Evolutionary conservation across 2,888 invertebrate genomes (phyloP).

Genomic region (Sphaerophoria rueppellii): DNA sequence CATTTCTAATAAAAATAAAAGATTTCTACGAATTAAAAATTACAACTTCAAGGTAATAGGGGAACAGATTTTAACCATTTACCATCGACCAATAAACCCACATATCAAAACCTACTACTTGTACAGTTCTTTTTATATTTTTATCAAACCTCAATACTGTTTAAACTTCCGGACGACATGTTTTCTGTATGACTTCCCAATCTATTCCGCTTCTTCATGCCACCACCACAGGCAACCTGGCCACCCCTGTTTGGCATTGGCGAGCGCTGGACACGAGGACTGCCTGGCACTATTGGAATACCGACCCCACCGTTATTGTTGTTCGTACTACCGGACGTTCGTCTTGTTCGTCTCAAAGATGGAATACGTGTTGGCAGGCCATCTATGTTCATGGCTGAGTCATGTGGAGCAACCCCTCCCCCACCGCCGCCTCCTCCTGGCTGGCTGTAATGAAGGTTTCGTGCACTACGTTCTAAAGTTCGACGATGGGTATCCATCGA

Average conservation of each 20-base stretch:
- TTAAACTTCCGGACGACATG: slow-evolving; percentile 82
- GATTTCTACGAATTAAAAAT: not conserved
- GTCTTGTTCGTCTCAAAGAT: slow-evolving; percentile 79
- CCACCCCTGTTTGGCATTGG: slow-evolving; percentile 81
- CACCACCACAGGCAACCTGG: slow-evolving; percentile 52
- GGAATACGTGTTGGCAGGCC: slow-evolving; percentile 79
- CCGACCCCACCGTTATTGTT: slow-evolving; percentile 78
- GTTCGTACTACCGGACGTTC: slow-evolving; percentile 78
- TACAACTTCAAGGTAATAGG: not conserved
- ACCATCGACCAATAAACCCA: slow-evolving; percentile 43
- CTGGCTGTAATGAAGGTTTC: slow-evolving; percentile 77
- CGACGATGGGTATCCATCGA: slow-evolving; percentile 79
- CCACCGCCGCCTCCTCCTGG: slow-evolving; percentile 36
- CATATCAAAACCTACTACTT: not conserved
- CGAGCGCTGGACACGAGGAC: slow-evolving; percentile 81
- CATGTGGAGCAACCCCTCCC: slow-evolving; percentile 67
- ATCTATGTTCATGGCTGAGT: slow-evolving; percentile 76
- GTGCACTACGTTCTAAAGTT: slow-evolving; percentile 79
- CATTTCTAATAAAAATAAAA: too few species aligned
- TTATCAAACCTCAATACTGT: slow-evolving; percentile 82
- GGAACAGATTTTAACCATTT: slow-evolving; percentile 5
- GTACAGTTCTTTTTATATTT: too few species aligned
- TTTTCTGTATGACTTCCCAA: slow-evolving; percentile 82
- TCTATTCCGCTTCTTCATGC: slow-evolving; percentile 80
- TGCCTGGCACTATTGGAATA: slow-evolving; percentile 80